phyloP scores from a whole-genome alignment of 1,140 invertebrate genomes.

The Hyles euphorbiae region DNA sequence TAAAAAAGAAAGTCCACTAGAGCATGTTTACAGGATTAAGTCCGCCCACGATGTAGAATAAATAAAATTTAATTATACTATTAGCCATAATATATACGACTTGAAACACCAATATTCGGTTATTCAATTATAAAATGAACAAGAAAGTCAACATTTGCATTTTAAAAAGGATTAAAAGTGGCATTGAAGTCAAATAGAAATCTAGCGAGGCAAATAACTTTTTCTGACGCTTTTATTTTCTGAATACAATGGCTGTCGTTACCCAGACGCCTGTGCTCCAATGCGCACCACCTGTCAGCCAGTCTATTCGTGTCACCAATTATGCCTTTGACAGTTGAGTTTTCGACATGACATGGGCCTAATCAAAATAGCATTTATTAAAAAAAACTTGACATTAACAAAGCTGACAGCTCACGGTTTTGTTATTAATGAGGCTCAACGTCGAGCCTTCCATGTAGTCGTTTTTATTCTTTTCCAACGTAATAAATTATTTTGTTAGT shows the following conservation, averaged over 20 bases:
- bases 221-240: constrained; percentile 1
- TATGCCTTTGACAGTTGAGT: constrained; percentile 75
- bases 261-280: constrained; percentile 29
- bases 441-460: constrained; percentile 38
- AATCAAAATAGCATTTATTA: constrained; percentile 77
- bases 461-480: constrained; percentile 44
- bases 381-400: constrained; percentile 67
- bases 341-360: constrained; percentile 75
- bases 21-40: constrained; percentile 4
- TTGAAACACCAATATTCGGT: too few relatives aligned
- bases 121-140: too few relatives aligned
- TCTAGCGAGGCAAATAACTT: neutral
- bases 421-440: constrained; percentile 63
- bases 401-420: constrained; percentile 69
- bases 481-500: constrained; percentile 62
- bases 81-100: constrained; percentile 4
- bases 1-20: constrained; percentile 17
- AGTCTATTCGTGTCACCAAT: constrained; percentile 70
- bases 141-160: too few relatives aligned
- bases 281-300: constrained; percentile 43
- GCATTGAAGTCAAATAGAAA: too few relatives aligned
- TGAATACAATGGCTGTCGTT: neutral
- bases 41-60: constrained; percentile 7
- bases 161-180: constrained; percentile 10
- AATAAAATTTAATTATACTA: constrained; percentile 10